Percentiles rank a stretch among this genome's conserved stretches.
Evolutionary conservation across 2,888 invertebrate species (phyloP).

Genomic region (Oxyscelio sp.): DNA sequence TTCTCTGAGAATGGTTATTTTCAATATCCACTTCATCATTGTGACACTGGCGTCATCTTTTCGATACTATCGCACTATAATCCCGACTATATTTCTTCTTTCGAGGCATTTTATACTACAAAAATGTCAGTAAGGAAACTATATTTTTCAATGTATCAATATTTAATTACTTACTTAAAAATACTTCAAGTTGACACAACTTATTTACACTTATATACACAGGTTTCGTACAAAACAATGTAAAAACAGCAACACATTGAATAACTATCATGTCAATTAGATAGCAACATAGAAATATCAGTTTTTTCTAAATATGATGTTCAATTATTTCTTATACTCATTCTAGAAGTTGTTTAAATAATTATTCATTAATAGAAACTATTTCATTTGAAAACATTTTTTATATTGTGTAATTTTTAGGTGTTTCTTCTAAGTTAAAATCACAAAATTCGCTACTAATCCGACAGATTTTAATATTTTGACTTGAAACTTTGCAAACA

Average conservation of each 20-base stretch:
- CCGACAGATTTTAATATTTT: not conserved
- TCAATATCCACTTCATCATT: slow-evolving; percentile 15
- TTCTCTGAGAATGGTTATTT: not conserved
- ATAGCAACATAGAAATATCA: not conserved
- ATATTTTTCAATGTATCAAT: too few species aligned
- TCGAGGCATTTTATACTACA: not conserved
- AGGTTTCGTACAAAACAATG: too few species aligned
- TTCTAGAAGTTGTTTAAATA: slow-evolving; percentile 2
- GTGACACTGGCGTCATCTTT: slow-evolving; percentile 1
- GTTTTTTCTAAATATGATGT: slow-evolving; percentile 4
- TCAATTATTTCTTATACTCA: slow-evolving; percentile 14
- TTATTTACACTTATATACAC: slow-evolving; percentile 16
- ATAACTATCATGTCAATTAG: not conserved
- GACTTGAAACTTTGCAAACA: too few species aligned
- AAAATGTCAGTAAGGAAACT: too few species aligned
- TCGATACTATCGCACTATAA: slow-evolving; percentile 15
- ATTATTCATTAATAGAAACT: slow-evolving; percentile 5
- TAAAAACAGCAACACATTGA: too few species aligned
- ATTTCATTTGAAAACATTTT: not conserved
- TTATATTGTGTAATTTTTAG: not conserved
- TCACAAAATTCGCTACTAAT: slow-evolving; percentile 12
- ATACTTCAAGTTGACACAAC: not conserved
- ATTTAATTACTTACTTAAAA: not conserved
- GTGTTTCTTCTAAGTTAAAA: slow-evolving; percentile 3
- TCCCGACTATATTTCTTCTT: slow-evolving; percentile 15